Conservation (phyloP, 2,888 invertebrate species). For the Sturmia bella region DNA sequence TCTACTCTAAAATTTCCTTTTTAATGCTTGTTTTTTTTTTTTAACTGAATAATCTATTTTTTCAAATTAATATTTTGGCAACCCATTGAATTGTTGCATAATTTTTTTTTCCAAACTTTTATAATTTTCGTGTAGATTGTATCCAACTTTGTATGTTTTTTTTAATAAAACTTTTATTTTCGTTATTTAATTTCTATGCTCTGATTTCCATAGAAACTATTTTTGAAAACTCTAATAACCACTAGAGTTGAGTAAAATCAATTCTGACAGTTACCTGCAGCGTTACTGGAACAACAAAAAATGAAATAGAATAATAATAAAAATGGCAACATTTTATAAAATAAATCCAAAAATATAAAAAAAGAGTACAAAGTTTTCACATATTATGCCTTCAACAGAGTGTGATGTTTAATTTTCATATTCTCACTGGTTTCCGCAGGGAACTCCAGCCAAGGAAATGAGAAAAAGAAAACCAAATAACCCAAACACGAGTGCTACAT, state of each 20-base stretch:
- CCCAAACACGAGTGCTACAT: too few relatives aligned
- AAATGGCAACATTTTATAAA: slow-evolving; percentile 38
- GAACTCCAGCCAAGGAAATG: slow-evolving; percentile 24
- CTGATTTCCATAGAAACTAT: slow-evolving; percentile 61
- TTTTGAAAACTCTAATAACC: slow-evolving; percentile 62
- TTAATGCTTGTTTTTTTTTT: background rate
- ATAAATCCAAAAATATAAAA: slow-evolving; percentile 25
- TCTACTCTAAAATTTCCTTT: background rate
- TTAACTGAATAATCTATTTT: too few relatives aligned
- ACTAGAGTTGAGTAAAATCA: slow-evolving; percentile 78
- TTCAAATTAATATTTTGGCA: slow-evolving; percentile 30
- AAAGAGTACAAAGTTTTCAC: slow-evolving; percentile 50
- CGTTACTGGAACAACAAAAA: slow-evolving; percentile 64
- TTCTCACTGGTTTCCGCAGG: slow-evolving; percentile 53
- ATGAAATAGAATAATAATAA: slow-evolving; percentile 30
- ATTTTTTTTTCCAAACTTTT: slow-evolving; percentile 55
- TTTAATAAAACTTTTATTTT: slow-evolving; percentile 37
- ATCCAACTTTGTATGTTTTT: background rate
- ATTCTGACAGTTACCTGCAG: slow-evolving; percentile 81
- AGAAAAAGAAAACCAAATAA: background rate
- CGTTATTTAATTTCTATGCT: slow-evolving; percentile 45
- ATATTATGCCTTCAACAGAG: slow-evolving; percentile 62
- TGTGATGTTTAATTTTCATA: slow-evolving; percentile 61
- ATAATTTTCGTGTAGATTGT: slow-evolving; percentile 53
- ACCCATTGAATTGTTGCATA: slow-evolving; percentile 12